Conservation (phyloP, 2,888 invertebrate species). For the Pollenia labialis region DNA sequence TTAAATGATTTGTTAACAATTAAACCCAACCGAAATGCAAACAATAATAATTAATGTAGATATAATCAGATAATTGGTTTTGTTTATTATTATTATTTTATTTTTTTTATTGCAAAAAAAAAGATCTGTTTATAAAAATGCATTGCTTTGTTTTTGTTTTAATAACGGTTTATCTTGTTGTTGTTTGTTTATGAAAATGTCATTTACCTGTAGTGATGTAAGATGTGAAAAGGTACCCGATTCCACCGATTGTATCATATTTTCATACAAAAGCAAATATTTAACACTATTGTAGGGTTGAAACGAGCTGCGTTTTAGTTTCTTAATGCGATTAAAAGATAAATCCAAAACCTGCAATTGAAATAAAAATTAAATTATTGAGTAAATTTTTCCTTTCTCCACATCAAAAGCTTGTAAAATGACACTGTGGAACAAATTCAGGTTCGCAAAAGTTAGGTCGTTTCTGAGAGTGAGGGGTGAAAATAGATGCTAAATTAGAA, state of each 20-base stretch:
- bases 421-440: no score
- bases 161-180: background rate
- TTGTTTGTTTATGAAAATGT: background rate
- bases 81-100: constrained; percentile 16
- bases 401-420: background rate
- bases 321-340: constrained; percentile 83
- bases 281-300: constrained; percentile 80
- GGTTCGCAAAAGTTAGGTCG: no score
- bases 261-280: constrained; percentile 83
- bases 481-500: no score
- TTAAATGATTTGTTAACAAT: constrained; percentile 66
- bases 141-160: constrained; percentile 16
- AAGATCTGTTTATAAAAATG: background rate
- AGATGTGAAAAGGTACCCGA: constrained; percentile 82
- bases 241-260: constrained; percentile 83
- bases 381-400: background rate
- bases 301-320: constrained; percentile 82
- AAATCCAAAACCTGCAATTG: constrained; percentile 82
- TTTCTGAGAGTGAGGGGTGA: no score
- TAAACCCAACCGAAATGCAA: constrained; percentile 37
- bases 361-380: background rate
- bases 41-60: constrained; percentile 18
- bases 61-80: constrained; percentile 48
- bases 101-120: constrained; percentile 35
- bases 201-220: constrained; percentile 81